Evolutionary conservation across 2,113 vertebrate genomes (phyloP).

Genomic region (Vidua macroura): DNA sequence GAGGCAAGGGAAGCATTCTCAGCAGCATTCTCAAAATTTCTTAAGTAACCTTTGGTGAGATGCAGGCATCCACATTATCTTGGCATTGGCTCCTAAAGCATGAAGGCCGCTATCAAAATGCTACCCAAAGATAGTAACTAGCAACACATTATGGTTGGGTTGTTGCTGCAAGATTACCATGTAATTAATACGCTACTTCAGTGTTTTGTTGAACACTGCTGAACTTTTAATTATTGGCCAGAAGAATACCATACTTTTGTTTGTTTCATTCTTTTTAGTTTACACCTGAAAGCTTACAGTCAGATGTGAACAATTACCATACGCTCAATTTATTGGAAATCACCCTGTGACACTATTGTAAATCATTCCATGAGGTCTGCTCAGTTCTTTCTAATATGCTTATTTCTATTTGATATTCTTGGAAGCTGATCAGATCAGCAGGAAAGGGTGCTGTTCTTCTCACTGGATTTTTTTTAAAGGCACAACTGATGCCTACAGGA

Average conservation of each 20-base stretch:
- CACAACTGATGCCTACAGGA: background rate
- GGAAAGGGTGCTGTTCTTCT: constrained; percentile 3
- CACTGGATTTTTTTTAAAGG: background rate
- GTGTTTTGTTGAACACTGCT: background rate
- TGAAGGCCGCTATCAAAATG: background rate
- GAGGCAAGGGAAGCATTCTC: background rate
- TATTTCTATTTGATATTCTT: constrained; percentile 1
- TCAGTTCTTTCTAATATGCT: background rate
- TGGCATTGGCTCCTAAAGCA: background rate
- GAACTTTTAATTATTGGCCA: background rate
- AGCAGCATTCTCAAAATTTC: background rate
- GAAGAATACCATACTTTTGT: background rate
- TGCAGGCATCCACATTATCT: background rate
- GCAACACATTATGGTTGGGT: background rate
- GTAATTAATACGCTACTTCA: constrained; percentile 13
- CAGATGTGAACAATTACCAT: background rate
- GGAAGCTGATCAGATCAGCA: background rate
- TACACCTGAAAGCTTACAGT: constrained; percentile 3
- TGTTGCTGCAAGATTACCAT: background rate
- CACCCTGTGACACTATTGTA: background rate
- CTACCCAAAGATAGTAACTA: background rate
- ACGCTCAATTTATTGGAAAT: background rate
- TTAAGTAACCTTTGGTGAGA: background rate
- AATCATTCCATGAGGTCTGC: background rate
- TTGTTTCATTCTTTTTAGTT: background rate